phyloP scores from a whole-genome alignment of 2,888 invertebrate species.

The Tromatobia lineatoria region DNA sequence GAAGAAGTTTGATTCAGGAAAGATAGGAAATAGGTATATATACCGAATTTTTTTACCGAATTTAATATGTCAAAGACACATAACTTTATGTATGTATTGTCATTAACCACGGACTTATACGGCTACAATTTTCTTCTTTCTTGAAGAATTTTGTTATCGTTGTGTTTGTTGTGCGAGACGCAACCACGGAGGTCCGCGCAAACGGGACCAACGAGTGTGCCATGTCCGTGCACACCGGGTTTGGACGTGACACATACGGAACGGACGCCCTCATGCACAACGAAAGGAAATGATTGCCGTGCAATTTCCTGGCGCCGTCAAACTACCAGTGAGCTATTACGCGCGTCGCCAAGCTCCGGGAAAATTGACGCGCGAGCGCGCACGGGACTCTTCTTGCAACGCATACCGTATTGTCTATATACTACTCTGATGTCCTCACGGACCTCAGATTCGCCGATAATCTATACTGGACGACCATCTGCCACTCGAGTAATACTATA shows the following conservation, averaged over 20 bases:
- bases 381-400: slow-evolving; percentile 36
- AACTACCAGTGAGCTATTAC: slow-evolving; percentile 64
- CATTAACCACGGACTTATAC: too few species aligned
- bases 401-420: not conserved
- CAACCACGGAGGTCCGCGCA: not conserved
- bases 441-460: slow-evolving; percentile 7
- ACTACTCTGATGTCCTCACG: slow-evolving; percentile 2
- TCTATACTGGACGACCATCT: not conserved
- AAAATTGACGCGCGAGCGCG: slow-evolving; percentile 67
- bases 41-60: too few species aligned
- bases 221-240: not conserved
- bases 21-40: too few species aligned
- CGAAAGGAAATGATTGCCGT: slow-evolving; percentile 71
- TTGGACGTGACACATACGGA: slow-evolving; percentile 15
- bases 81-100: too few species aligned
- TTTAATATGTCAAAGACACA: too few species aligned
- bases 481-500: not conserved
- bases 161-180: not conserved
- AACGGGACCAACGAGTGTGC: slow-evolving; percentile 1
- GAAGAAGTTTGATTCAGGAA: too few species aligned
- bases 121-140: not conserved
- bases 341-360: slow-evolving; percentile 54
- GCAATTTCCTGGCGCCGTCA: slow-evolving; percentile 71
- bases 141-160: not conserved
- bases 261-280: slow-evolving; percentile 60